These are phyloP conservation scores for Microcebus lehilahytsara DNA, from an alignment of 2,113 vertebrate species.

Conservation along the genomic window DNA sequence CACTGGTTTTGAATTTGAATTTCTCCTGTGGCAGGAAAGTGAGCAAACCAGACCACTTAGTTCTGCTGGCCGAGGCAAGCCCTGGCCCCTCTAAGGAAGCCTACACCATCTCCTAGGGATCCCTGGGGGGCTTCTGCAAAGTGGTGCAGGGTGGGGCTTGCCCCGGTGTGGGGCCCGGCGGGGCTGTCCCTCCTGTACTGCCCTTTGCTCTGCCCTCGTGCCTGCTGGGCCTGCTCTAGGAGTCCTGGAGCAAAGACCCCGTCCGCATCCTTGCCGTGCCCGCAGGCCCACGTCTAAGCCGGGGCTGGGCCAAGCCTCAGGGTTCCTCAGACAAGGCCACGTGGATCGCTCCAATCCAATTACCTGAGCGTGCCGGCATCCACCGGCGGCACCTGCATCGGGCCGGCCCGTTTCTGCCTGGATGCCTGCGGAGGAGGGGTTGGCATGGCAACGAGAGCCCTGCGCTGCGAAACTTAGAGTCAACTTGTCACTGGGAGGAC, in stretches of 20 bases:
- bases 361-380: conserved; percentile 54
- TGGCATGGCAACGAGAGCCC: conserved; percentile 84
- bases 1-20: background rate
- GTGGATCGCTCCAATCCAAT: conserved; percentile 62
- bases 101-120: background rate
- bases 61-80: background rate
- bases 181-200: background rate
- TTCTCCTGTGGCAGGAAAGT: background rate
- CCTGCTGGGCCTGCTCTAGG: background rate
- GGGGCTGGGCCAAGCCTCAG: conserved; percentile 11
- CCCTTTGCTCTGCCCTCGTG: background rate
- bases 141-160: background rate
- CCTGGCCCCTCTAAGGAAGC: background rate
- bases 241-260: background rate
- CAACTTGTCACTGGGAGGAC: conserved; percentile 59
- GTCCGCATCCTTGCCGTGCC: background rate
- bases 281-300: conserved; percentile 15
- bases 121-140: background rate
- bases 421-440: conserved; percentile 72
- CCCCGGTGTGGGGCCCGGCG: background rate
- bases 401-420: conserved; percentile 75
- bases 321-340: conserved; percentile 47
- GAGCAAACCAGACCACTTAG: background rate
- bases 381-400: conserved; percentile 22
- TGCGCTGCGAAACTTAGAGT: conserved; percentile 64